Evolutionary conservation across 2,113 vertebrate species (phyloP).

Genomic region (Centropus unirufus): DNA sequence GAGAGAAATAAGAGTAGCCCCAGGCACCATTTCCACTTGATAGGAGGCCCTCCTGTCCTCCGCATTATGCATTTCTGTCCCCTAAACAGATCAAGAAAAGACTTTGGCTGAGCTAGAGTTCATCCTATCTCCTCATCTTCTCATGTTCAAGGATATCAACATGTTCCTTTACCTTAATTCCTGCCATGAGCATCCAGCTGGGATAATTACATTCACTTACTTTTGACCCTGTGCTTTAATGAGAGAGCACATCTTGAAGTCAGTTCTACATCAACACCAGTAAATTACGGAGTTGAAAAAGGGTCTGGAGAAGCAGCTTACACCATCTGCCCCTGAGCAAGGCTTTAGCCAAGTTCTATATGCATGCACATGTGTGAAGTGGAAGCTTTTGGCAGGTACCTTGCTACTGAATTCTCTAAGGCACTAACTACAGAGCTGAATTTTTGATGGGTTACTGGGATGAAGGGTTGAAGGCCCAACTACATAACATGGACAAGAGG

Average conservation of each 20-base stretch:
- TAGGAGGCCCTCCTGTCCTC: not conserved
- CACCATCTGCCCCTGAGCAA: not conserved
- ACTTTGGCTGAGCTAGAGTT: not conserved
- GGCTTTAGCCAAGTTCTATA: not conserved
- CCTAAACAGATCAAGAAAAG: not conserved
- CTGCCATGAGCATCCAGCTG: not conserved
- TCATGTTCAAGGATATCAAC: not conserved
- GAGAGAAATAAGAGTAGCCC: not conserved
- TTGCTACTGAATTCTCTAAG: not conserved
- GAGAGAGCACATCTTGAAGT: not conserved
- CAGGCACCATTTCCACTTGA: not conserved
- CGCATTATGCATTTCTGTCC: not conserved
- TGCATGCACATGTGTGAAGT: fast-evolving
- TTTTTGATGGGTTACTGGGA: not conserved
- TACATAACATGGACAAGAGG: not conserved
- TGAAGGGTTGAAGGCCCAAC: not conserved
- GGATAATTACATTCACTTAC: not conserved
- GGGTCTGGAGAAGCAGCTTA: not conserved
- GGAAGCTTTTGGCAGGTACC: not conserved
- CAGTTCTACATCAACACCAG: not conserved
- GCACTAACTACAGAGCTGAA: not conserved
- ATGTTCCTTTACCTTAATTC: not conserved
- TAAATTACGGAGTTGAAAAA: not conserved
- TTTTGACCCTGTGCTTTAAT: not conserved
- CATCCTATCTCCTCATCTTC: not conserved